Evolutionary conservation across 64 coral and sea anemone species (phyloP).

Genomic region (Exaiptasia diaphana): DNA sequence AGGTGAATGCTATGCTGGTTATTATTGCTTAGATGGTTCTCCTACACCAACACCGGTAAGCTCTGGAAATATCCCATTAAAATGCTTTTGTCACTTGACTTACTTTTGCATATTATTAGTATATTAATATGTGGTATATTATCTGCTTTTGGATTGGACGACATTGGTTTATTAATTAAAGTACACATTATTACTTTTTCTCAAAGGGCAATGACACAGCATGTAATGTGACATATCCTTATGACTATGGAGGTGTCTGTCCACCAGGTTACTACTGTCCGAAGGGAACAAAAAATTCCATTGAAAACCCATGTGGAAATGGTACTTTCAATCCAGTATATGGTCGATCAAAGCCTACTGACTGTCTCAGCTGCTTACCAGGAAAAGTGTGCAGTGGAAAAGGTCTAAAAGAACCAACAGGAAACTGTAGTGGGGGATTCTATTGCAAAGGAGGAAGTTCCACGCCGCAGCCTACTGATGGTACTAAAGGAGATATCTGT

Average conservation of each 20-base stretch:
- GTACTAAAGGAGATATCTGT: conserved; percentile 75
- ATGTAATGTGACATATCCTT: not conserved
- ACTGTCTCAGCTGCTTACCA: conserved; percentile 67
- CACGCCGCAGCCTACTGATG: conserved; percentile 80
- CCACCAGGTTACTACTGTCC: conserved; percentile 81
- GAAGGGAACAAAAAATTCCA: conserved; percentile 33
- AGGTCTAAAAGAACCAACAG: conserved; percentile 73
- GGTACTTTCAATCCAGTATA: conserved; percentile 76
- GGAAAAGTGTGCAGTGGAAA: conserved; percentile 83
- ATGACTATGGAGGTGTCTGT: conserved; percentile 86
- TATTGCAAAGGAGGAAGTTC: conserved; percentile 57
- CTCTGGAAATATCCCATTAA: not conserved
- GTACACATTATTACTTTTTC: too few species aligned
- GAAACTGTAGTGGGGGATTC: conserved; percentile 70
- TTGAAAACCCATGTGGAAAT: conserved; percentile 66
- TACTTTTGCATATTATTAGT: too few species aligned
- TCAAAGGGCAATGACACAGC: too few species aligned
- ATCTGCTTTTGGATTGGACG: too few species aligned
- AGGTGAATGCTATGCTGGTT: conserved; percentile 82
- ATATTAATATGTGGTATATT: too few species aligned
- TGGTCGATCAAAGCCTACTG: conserved; percentile 35
- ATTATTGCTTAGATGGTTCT: conserved; percentile 71
- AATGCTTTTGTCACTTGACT: not conserved
- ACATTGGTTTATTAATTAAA: too few species aligned
- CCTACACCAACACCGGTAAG: conserved; percentile 92